Evolutionary conservation across 2,888 invertebrate genomes (phyloP), one percentile per base, ranked within the genome.

Genomic region (Calliphora vomitoria): DNA sequence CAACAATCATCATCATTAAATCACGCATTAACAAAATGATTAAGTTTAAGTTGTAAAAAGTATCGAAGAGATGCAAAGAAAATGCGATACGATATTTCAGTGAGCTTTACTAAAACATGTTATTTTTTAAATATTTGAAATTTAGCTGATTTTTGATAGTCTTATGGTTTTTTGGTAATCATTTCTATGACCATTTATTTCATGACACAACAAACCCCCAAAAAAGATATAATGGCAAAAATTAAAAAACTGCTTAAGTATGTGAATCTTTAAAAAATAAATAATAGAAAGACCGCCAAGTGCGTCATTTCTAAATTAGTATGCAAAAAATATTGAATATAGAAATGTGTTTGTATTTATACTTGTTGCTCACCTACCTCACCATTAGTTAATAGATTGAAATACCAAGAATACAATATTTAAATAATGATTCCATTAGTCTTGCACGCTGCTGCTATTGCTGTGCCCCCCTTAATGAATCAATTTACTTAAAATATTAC

Each of bases 21-120:
- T 80, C 80, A 71, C 62, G 71, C 80, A 71, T 71, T 60, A 60
- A 20, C n/a, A 62, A 71, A 62, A 20, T 80, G 50, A 20, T 62
- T 53, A 10, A 6, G 18, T 15, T 31, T 47, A 25, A n/a, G n/a
- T 31, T 35, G 8, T 31, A 6, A 44, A 44, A 13, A 44, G 44
- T 47, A 41, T 15, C n/a, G 35, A 10, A 71, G 11, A 44, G 25
- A 66, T 44, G n/a, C 13, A 44, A 31, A n/a, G 11, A 25, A 31
- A 50, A 69, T 25, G n/a, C n/a, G n/a, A 47, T 13, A 47, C 25
- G 25, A 25, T 44, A 10, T 44, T 11, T 13, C 11, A 1, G 44
- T 44, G 5, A 35, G 3, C 35, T 35, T 25, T 25, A 25, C 25
- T 25, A 25, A 25, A 25, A 25, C 25, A 25, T 35, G 35, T 35